Conservation (phyloP, 2,888 invertebrate species). For the Dermolepida albohirtum region DNA sequence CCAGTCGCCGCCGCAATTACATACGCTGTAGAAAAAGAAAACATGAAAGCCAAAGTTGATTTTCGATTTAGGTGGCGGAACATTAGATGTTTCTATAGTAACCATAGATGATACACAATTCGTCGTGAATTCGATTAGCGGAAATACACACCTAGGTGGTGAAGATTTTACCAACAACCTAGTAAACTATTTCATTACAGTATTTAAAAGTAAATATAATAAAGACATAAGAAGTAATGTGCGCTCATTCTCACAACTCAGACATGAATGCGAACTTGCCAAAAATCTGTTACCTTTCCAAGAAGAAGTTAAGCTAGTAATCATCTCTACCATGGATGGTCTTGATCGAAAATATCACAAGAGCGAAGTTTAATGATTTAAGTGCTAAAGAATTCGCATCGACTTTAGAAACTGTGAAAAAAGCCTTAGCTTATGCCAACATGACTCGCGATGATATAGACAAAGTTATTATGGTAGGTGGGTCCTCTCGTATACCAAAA, state of each 20-base stretch:
- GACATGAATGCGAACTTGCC: constrained; percentile 48
- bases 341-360: constrained; percentile 39
- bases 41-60: constrained; percentile 47
- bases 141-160: constrained; percentile 54
- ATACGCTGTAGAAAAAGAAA: constrained; percentile 45
- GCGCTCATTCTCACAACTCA: constrained; percentile 43
- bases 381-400: constrained; percentile 45
- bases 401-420: constrained; percentile 48
- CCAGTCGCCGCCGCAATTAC: constrained; percentile 53
- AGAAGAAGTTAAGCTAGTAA: constrained; percentile 34
- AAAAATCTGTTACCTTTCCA: constrained; percentile 47
- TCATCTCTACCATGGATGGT: constrained; percentile 23
- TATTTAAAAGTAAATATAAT: constrained; percentile 44
- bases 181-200: constrained; percentile 43
- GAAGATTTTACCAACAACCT: constrained; percentile 52
- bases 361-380: constrained; percentile 51
- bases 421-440: constrained; percentile 47
- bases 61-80: constrained; percentile 54
- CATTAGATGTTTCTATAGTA: constrained; percentile 53
- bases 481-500: constrained; percentile 54
- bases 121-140: constrained; percentile 50
- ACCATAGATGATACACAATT: constrained; percentile 41
- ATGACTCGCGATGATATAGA: constrained; percentile 48
- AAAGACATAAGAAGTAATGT: constrained; percentile 43
- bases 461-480: constrained; percentile 54